A percentile compares a stretch with the other conserved stretches of the same genome.
phyloP scores from a whole-genome alignment of 2,113 vertebrate genomes.

The Neodontobutis hainanensis region DNA sequence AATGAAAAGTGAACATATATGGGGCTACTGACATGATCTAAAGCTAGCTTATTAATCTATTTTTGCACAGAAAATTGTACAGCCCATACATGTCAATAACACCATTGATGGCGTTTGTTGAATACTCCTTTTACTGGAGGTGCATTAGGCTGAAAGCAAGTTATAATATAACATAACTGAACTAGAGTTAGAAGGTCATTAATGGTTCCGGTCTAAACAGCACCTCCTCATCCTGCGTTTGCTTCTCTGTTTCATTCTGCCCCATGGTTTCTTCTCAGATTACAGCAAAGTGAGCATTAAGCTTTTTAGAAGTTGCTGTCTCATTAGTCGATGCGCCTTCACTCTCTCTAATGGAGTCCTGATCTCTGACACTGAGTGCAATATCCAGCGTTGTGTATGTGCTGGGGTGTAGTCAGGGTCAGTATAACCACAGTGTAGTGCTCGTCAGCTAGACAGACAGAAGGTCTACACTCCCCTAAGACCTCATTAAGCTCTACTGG shows the following conservation, averaged over 20 bases:
- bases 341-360: slow-evolving; percentile 19
- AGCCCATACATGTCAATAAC: too few relatives aligned
- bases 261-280: slow-evolving; percentile 7
- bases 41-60: too few relatives aligned
- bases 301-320: slow-evolving; percentile 14
- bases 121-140: not conserved
- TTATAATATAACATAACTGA: not conserved
- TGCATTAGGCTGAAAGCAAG: not conserved
- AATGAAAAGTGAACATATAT: too few relatives aligned
- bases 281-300: slow-evolving; percentile 25
- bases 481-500: slow-evolving; percentile 50
- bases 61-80: too few relatives aligned
- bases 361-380: slow-evolving; percentile 29
- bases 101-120: not conserved
- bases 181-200: not conserved
- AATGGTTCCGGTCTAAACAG: not conserved
- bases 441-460: slow-evolving; percentile 26
- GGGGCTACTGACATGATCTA: too few relatives aligned
- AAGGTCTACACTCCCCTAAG: slow-evolving; percentile 26
- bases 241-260: not conserved
- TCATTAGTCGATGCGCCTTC: slow-evolving; percentile 27
- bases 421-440: slow-evolving; percentile 19
- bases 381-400: slow-evolving; percentile 9
- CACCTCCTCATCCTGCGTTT: not conserved
- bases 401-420: slow-evolving; percentile 14